Conservation (phyloP, 2,888 invertebrate genomes). For the Drosophila hamatofila region DNA sequence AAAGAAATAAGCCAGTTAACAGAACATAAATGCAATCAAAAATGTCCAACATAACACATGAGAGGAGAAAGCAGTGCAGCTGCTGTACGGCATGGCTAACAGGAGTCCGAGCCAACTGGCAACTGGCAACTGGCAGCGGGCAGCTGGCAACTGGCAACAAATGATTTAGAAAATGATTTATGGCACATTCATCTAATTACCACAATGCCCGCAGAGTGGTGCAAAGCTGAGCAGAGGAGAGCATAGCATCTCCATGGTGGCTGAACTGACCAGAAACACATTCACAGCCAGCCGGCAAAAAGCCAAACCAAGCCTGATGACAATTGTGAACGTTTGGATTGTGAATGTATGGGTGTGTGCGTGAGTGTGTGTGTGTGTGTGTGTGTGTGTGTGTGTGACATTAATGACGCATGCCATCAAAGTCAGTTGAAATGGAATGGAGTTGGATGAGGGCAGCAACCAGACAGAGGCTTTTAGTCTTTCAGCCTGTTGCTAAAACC, state of each 20-base stretch:
- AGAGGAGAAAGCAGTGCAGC: neutral
- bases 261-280: slow-evolving; percentile 44
- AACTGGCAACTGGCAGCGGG: slow-evolving; percentile 38
- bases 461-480: slow-evolving; percentile 6
- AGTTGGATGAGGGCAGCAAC: slow-evolving; percentile 8
- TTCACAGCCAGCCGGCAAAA: slow-evolving; percentile 52
- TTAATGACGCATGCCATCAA: slow-evolving; percentile 76
- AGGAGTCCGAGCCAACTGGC: slow-evolving; percentile 21
- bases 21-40: slow-evolving; percentile 35
- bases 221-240: slow-evolving; percentile 2
- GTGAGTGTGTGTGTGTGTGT: slow-evolving; percentile 25
- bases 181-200: slow-evolving; percentile 79
- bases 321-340: slow-evolving; percentile 68
- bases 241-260: slow-evolving; percentile 14
- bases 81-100: slow-evolving; percentile 15
- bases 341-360: slow-evolving; percentile 10
- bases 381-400: slow-evolving; percentile 53
- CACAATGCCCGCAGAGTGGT: slow-evolving; percentile 62
- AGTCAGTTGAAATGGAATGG: slow-evolving; percentile 46
- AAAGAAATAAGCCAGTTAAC: slow-evolving; percentile 6
- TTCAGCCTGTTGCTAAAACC: slow-evolving; percentile 56
- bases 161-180: slow-evolving; percentile 79
- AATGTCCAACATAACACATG: slow-evolving; percentile 3
- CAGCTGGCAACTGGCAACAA: slow-evolving; percentile 61
- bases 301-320: slow-evolving; percentile 66